Evolutionary conservation across 2,113 vertebrate genomes (phyloP), one percentile per base, ranked within the genome.

Genomic region (Tonatia bakeri): DNA sequence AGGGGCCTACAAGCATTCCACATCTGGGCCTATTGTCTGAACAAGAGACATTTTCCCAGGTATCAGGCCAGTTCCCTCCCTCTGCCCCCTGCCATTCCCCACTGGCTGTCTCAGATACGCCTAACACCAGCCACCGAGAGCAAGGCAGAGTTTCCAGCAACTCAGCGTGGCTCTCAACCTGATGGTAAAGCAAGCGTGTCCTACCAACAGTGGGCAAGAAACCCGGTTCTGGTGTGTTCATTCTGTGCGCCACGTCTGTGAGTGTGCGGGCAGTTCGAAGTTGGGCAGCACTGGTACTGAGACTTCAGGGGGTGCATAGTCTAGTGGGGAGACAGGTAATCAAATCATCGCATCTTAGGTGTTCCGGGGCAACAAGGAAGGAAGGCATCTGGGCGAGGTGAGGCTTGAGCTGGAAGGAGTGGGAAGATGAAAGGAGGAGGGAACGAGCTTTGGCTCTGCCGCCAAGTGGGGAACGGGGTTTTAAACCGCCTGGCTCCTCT

Each of bases 351-450:
- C 72, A 19, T 43, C 91, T 91, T 59, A 79, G 69, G 56, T 36
- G 17, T 38, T 24, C 93, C 47, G 43, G 47, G 67, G 17, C n/a
- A 87, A 50, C 43, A 50, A 2, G 0, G 0, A 77, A 70, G 43
- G 87, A 89, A 96, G 75, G 38, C 70, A 77, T 70, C 90, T 0
- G 10, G 86, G 79, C 97, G 96, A 93, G 96, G 97, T 28, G 77
- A 94, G 67, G 87, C 94, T 91, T 88, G 94, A 93, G 69, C 89
- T 40, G 15, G n/a, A 54, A 45, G 22, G 64, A 8, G 90, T 81
- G 36, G 88, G 95, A 93, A 91, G 89, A 89, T 96, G 93, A 93
- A 97, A 81, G 75, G 15, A 33, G 36, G 45, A 31, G 38, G 43
- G 14, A 75, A 31, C 14, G 43, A 93, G 73, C 52, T n/a, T 70